A percentile compares a stretch with the other conserved stretches of the same genome.
These are phyloP conservation scores for Marcusenius ussheri DNA, from an alignment of 2,113 vertebrate species.

Conservation along the genomic window DNA sequence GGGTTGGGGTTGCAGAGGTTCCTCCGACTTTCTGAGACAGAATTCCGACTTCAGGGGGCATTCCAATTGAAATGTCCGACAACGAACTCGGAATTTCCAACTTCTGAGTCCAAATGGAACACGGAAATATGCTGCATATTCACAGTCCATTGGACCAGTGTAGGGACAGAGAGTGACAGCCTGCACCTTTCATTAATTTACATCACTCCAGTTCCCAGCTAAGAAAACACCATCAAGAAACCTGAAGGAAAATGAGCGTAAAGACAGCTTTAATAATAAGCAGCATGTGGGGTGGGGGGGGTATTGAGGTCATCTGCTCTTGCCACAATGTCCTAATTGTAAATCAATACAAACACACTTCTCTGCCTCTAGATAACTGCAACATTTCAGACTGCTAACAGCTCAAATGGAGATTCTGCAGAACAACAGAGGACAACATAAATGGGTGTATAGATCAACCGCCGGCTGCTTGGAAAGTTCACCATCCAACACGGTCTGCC, in stretches of 20 bases:
- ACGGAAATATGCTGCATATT: background rate
- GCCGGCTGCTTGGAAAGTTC: background rate
- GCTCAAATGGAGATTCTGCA: constrained; percentile 6
- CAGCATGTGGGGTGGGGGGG: background rate
- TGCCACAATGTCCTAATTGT: constrained; percentile 10
- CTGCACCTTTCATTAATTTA: background rate
- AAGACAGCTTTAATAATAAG: constrained; percentile 8
- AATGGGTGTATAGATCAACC: background rate
- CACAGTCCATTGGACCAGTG: background rate
- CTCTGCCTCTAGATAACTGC: constrained; percentile 8
- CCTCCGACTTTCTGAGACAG: background rate
- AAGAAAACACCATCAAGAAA: background rate
- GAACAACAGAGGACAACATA: constrained; percentile 1
- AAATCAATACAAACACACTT: constrained; percentile 16
- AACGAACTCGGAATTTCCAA: background rate
- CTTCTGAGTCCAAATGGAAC: background rate
- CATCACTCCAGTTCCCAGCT: background rate
- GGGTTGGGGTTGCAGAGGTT: background rate
- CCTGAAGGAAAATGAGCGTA: background rate
- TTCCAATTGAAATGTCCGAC: background rate
- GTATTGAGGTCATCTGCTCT: background rate
- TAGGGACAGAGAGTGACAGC: background rate
- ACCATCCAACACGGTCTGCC: background rate
- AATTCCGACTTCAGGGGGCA: background rate
- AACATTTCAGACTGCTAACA: background rate